Conservation (phyloP, 1,140 invertebrate genomes). For the Temnothorax curvispinosus region DNA sequence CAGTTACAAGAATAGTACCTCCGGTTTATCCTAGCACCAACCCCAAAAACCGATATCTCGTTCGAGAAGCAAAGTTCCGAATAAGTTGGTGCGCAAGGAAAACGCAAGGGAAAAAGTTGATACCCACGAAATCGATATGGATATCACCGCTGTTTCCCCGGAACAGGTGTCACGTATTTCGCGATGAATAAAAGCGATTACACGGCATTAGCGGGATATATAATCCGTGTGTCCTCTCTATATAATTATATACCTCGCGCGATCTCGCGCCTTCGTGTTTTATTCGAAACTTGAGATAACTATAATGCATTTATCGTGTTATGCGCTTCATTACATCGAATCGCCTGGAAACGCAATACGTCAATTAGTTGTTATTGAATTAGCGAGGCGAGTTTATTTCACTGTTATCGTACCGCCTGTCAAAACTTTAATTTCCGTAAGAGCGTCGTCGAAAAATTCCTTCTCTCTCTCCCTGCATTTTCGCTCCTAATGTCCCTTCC, state of each 20-base stretch:
- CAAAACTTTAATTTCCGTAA: constrained; percentile 58
- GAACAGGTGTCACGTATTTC: constrained; percentile 52
- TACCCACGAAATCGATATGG: constrained; percentile 43
- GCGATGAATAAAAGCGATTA: constrained; percentile 55
- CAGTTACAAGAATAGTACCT: constrained; percentile 59
- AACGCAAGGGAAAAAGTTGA: constrained; percentile 28
- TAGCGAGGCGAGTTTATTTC: constrained; percentile 8
- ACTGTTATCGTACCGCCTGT: constrained; percentile 28
- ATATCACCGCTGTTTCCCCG: not conserved
- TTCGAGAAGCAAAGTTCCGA: constrained; percentile 36
- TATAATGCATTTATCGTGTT: constrained; percentile 2
- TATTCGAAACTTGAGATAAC: not conserved
- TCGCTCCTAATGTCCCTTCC: constrained; percentile 57
- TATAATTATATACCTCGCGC: not conserved
- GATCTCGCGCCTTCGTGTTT: not conserved
- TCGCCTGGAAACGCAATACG: not conserved
- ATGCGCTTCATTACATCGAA: not conserved
- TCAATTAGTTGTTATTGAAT: constrained; percentile 45
- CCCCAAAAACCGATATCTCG: constrained; percentile 46
- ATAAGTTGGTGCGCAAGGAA: constrained; percentile 27
- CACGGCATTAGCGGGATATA: not conserved
- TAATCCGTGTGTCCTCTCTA: not conserved
- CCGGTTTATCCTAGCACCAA: constrained; percentile 48
- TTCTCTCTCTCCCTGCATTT: constrained; percentile 37
- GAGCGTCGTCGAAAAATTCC: constrained; percentile 49